Evolutionary conservation across 1,140 invertebrate genomes (phyloP).

Genomic region (honey bee (Apis mellifera)): DNA sequence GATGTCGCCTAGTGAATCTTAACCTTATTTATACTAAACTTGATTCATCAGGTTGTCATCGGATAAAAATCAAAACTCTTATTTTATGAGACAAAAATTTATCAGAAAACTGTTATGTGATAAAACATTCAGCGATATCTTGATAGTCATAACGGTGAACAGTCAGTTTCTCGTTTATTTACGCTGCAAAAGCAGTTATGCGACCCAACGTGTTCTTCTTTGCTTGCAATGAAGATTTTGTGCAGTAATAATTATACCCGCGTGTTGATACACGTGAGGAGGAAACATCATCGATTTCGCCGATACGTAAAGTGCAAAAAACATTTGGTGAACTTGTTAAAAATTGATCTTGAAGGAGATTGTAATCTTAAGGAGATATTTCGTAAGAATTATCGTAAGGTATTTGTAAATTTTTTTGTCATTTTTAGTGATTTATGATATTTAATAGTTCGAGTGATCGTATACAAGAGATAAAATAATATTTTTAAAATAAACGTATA

Average conservation of each 20-base stretch:
- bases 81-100: background rate
- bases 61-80: background rate
- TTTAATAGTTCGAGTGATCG: background rate
- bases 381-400: conserved; percentile 1
- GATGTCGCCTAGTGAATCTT: too few species aligned
- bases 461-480: background rate
- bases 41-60: background rate
- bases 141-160: background rate
- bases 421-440: background rate
- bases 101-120: background rate
- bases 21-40: background rate
- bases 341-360: background rate
- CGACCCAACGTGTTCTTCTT: background rate
- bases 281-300: background rate
- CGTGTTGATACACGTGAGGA: background rate
- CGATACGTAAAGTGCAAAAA: background rate
- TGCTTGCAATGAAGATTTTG: background rate
- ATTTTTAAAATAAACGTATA: background rate
- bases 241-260: background rate
- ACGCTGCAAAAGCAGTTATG: background rate
- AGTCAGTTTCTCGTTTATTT: background rate
- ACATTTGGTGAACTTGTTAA: background rate
- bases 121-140: background rate
- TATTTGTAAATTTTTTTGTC: background rate
- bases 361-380: background rate